phyloP scores from a whole-genome alignment of 2,888 invertebrate genomes.

The Orthonevra nobilis region DNA sequence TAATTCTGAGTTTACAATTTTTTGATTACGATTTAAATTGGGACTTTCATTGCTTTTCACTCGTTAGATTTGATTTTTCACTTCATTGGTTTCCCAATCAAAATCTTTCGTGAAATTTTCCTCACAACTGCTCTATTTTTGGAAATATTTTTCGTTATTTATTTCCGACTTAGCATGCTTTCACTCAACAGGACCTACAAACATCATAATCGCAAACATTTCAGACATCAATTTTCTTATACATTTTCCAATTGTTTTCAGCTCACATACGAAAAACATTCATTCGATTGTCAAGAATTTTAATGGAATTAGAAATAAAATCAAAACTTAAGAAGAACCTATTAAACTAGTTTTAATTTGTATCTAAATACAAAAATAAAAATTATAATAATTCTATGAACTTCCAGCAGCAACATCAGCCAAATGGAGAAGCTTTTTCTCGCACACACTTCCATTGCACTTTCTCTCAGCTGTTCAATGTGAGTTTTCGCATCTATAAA shows the following conservation, averaged over 20 bases:
- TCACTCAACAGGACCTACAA: constrained; percentile 40
- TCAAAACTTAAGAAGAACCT: neutral
- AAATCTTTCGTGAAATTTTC: constrained; percentile 7
- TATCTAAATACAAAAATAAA: constrained; percentile 14
- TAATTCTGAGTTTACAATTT: too few relatives aligned
- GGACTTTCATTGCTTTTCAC: too few relatives aligned
- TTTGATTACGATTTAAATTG: too few relatives aligned
- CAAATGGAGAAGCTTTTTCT: constrained; percentile 58
- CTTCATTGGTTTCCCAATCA: neutral
- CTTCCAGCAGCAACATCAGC: constrained; percentile 56
- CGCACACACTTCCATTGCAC: constrained; percentile 13
- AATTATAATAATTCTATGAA: constrained; percentile 25
- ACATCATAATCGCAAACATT: constrained; percentile 50
- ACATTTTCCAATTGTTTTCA: constrained; percentile 11
- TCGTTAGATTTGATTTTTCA: too few relatives aligned
- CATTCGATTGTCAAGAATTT: constrained; percentile 44
- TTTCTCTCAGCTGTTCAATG: constrained; percentile 55
- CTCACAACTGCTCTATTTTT: constrained; percentile 38
- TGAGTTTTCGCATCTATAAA: constrained; percentile 63
- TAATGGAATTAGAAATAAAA: constrained; percentile 30
- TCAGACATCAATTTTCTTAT: neutral
- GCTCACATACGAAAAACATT: too few relatives aligned
- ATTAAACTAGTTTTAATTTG: constrained; percentile 32
- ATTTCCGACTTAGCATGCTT: constrained; percentile 25
- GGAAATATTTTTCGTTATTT: constrained; percentile 4